These are phyloP conservation scores for Andrena trimmerana DNA, from an alignment of 2,888 invertebrate species.

Conservation along the genomic window DNA sequence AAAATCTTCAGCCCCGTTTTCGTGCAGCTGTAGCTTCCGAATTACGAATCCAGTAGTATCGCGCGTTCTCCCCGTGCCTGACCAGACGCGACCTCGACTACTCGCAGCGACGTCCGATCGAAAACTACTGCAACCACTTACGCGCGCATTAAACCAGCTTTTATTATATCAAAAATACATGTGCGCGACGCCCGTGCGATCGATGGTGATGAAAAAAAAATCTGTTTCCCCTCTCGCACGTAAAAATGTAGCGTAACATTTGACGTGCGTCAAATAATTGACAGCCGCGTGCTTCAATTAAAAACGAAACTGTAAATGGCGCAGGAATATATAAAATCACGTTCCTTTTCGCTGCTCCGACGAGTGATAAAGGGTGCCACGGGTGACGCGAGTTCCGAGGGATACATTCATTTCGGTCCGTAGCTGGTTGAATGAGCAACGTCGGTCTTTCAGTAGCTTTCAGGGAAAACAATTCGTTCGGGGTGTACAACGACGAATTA, in stretches of 20 bases:
- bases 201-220: background rate
- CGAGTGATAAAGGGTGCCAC: background rate
- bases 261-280: background rate
- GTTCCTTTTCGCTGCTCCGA: background rate
- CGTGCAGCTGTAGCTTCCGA: background rate
- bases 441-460: constrained; percentile 31
- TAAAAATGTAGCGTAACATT: background rate
- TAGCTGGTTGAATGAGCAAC: constrained; percentile 23
- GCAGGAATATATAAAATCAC: background rate
- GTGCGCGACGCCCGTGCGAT: background rate
- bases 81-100: background rate
- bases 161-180: background rate
- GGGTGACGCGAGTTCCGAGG: background rate
- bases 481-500: constrained; percentile 37
- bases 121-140: background rate
- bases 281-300: background rate
- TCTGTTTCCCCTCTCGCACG: background rate
- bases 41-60: constrained; percentile 1
- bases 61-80: constrained; percentile 4
- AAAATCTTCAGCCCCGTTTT: background rate
- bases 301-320: background rate
- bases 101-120: background rate
- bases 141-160: background rate
- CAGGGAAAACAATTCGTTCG: constrained; percentile 44
- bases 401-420: background rate